Evolutionary conservation across 2,113 vertebrate genomes (phyloP).

Genomic region (Ifrita kowaldi): DNA sequence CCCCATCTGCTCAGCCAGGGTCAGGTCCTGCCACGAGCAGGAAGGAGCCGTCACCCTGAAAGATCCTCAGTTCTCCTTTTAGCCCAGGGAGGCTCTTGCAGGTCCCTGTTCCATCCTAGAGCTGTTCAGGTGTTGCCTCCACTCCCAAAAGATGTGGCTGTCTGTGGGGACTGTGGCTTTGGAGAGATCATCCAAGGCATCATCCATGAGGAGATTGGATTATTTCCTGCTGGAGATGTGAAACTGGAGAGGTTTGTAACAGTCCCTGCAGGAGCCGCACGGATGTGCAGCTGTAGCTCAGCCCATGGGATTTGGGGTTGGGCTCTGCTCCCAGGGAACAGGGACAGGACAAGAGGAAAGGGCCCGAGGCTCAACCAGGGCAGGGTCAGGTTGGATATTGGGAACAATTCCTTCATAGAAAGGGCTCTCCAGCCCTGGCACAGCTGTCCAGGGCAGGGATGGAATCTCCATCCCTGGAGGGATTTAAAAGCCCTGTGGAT

Average conservation of each 20-base stretch:
- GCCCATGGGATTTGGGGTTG: rapidly evolving
- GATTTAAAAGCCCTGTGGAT: not conserved
- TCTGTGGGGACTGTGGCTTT: not conserved
- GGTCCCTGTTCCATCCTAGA: not conserved
- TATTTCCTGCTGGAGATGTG: not conserved
- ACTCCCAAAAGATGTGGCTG: too few relatives aligned
- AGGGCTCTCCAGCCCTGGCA: not conserved
- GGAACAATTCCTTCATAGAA: not conserved
- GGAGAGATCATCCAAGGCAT: too few relatives aligned
- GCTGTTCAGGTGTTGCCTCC: not conserved
- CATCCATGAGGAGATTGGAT: not conserved
- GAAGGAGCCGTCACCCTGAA: not conserved
- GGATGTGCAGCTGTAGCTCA: not conserved
- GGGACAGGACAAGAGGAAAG: not conserved
- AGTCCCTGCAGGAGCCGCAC: not conserved
- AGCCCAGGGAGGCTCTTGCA: not conserved
- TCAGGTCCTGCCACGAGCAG: not conserved
- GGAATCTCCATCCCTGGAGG: not conserved
- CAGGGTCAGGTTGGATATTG: not conserved
- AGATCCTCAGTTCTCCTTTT: not conserved
- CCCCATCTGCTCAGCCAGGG: rapidly evolving
- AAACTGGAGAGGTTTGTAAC: not conserved
- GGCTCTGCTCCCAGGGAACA: not conserved
- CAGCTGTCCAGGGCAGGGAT: not conserved
- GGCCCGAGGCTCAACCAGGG: not conserved